Base-by-base conservation (phyloP, 92 coral and sea anemone species). In the Phenganax marumi region DNA sequence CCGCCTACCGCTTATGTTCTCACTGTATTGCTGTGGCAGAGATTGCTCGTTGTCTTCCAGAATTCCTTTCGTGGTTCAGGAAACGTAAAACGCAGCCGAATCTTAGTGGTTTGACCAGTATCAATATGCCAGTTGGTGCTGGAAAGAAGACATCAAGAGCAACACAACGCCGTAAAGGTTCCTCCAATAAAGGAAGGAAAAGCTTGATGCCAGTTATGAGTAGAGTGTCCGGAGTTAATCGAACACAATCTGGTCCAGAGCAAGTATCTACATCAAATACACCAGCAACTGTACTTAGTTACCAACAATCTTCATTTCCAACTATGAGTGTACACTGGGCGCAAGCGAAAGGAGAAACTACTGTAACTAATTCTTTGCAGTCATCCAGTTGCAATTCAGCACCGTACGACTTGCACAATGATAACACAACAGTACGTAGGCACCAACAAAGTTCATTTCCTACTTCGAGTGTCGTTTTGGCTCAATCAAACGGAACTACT, bases 101-200 rank as follows among this genome's bases (percentile, higher is more conserved):
- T 25, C 47, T 64, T 7, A 64, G 46, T 7, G 33, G 46, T 17
- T 39, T 64, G 5, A 46, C 19, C 5, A 64, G 26, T 64, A 64
- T 64, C 46, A 64, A 64, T 64, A 64, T 64, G 46, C 70, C 70
- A 22, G 70, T 46, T 1, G 16, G 26, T 64, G 70, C 46, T 12
- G 70, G 70, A 51, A 79, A 81, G 49, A 81, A 81, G 85, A 81
- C 13, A 69, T 49, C 61, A 39, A 68, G 56, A 68, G 77, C 85
- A 18, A 66, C 76, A 68, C 85, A 66, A 54, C 65, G 78, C 22
- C 85, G 85, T 16, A 73, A 68, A 21, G 75, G 85, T 1, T 71
- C 23, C 47, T 43, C 76, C 8, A 71, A 43, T 71, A 71, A 71
- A 71, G 55, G 47, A 48, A n/a, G 54, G 0, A 52, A 81, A 49